Evolutionary conservation across 2,797 vertebrate species (phyloP), one percentile per base, ranked within the genome.

Genomic region (Distichodus sexfasciatus): DNA sequence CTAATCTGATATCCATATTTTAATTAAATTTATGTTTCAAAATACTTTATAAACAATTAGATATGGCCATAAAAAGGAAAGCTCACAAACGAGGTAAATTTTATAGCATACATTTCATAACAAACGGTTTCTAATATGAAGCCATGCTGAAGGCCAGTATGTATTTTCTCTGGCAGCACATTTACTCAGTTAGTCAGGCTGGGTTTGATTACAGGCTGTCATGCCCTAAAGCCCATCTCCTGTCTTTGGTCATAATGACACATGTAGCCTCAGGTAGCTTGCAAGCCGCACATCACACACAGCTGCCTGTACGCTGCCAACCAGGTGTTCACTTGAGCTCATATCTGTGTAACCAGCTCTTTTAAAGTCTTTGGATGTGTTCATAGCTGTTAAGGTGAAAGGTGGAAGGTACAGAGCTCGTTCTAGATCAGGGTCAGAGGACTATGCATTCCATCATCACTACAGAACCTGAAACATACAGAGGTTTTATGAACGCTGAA

Each of bases 181-280:
- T 31, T 40, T 67, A 67, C 21, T 15, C 31, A 67, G 15, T 64
- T 64, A 61, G 57, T 62, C 40, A 72, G 59, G 17, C 53, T 64
- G 36, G 57, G 28, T 33, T 46, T 50, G 51, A 82, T 82, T 74
- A 78, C 67, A 79, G 80, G 62, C 60, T 33, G n/a, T 11, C 57
- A 55, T 68, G 61, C 63, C 63, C 61, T 70, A 61, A 74, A 62
- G 72, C 63, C 36, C 43, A 74, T 53, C 61, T 72, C 21, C 58
- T 76, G 63, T 44, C 71, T 76, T 76, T 73, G 64, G 72, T 75
- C 50, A 48, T 79, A 80, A 82, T 79, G 61, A 80, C 71, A 79
- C 72, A 60, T 59, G 69, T 26, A 21, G 70, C 59, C 71, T 57
- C 80, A 82, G 75, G 75, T 78, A 78, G 46, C 60, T 41, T 51